Conservation (phyloP, 1,140 invertebrate genomes). For the Probaryconus sp. region DNA sequence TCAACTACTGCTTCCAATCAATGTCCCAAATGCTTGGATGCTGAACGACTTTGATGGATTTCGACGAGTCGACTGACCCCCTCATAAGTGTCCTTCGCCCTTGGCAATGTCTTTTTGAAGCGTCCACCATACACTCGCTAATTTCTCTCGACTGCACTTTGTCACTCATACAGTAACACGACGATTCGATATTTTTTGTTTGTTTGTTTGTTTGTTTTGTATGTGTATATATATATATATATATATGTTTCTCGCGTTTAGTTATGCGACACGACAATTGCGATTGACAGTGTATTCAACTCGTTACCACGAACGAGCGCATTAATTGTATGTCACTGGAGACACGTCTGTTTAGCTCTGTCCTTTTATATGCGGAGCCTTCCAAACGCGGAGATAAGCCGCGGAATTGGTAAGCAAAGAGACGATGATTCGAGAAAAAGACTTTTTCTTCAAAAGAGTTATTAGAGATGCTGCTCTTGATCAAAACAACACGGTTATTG, state of each 20-base stretch:
- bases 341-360: slow-evolving; percentile 46
- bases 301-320: slow-evolving; percentile 4
- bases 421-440: too few relatives aligned
- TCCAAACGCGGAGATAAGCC: slow-evolving; percentile 38
- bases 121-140: slow-evolving; percentile 6
- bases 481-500: too few relatives aligned
- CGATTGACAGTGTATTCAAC: not conserved
- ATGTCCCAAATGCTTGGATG: slow-evolving; percentile 73
- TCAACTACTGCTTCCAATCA: slow-evolving; percentile 70
- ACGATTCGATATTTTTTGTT: too few relatives aligned
- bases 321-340: slow-evolving; percentile 61
- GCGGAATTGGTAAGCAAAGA: slow-evolving; percentile 15
- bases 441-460: too few relatives aligned
- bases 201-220: too few relatives aligned
- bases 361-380: slow-evolving; percentile 68
- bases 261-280: too few relatives aligned
- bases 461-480: too few relatives aligned
- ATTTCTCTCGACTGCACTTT: slow-evolving; percentile 9
- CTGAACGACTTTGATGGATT: slow-evolving; percentile 62
- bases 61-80: slow-evolving; percentile 63
- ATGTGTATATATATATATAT: too few relatives aligned
- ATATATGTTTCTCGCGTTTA: too few relatives aligned
- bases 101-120: slow-evolving; percentile 12
- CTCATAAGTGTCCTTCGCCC: slow-evolving; percentile 71
- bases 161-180: slow-evolving; percentile 18